A percentile compares a stretch with the other conserved stretches of the same genome.
Conservation (phyloP, 2,888 invertebrate genomes). For the Tridacna crocea region DNA sequence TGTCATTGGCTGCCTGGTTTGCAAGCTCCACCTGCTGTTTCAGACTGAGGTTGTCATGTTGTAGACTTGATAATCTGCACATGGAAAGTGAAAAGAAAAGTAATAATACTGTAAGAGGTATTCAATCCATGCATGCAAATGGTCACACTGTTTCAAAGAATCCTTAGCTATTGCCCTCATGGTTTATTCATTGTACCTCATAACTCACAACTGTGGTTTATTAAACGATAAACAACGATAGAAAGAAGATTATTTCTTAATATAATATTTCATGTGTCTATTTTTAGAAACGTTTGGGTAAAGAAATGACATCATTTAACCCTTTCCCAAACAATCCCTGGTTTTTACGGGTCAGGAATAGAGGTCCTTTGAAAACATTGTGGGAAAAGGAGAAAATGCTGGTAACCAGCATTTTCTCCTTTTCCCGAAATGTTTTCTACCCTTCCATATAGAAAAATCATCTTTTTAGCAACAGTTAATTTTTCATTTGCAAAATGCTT, state of each 20-base stretch:
- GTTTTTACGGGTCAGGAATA: neutral
- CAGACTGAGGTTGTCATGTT: constrained; percentile 77
- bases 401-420: neutral
- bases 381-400: neutral
- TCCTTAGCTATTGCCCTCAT: no score
- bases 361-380: neutral
- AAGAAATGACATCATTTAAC: no score
- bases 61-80: constrained; percentile 58
- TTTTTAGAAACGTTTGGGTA: no score
- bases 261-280: no score
- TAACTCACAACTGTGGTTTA: no score
- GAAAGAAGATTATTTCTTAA: no score
- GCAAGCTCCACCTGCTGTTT: constrained; percentile 78
- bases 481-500: no score
- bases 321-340: neutral
- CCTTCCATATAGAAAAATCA: no score
- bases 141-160: neutral
- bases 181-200: no score
- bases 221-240: no score
- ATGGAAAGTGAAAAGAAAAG: neutral
- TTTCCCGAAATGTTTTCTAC: neutral
- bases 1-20: constrained; percentile 64
- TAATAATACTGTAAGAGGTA: neutral
- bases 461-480: no score
- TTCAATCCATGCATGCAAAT: neutral